A percentile compares a stretch with the other conserved stretches of the same genome.
Evolutionary conservation across 2,113 vertebrate genomes (phyloP).

Genomic region (Paratilapia polleni): DNA sequence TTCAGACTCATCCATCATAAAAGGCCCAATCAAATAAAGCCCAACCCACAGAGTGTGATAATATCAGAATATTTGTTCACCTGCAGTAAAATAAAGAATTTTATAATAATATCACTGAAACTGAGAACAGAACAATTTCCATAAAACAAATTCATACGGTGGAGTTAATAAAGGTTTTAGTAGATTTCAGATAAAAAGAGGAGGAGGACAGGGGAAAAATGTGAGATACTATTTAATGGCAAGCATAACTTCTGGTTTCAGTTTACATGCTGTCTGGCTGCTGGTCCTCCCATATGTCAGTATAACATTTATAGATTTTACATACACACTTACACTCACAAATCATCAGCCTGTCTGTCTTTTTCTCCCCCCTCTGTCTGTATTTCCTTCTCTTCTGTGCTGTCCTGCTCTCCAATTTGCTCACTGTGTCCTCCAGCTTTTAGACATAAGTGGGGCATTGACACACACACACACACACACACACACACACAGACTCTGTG

Average conservation of each 20-base stretch:
- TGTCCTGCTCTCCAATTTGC: background rate
- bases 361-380: background rate
- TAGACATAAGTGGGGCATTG: background rate
- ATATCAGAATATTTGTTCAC: slow-evolving; percentile 49
- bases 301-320: slow-evolving; percentile 54
- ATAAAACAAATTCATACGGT: slow-evolving; percentile 42
- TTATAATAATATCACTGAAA: slow-evolving; percentile 29
- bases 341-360: slow-evolving; percentile 39
- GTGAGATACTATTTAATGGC: slow-evolving; percentile 37
- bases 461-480: slow-evolving; percentile 7
- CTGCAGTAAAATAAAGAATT: slow-evolving; percentile 41
- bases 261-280: slow-evolving; percentile 43
- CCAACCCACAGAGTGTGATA: slow-evolving; percentile 10
- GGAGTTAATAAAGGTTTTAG: slow-evolving; percentile 42
- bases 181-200: slow-evolving; percentile 37
- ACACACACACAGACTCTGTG: slow-evolving; percentile 11
- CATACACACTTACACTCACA: slow-evolving; percentile 46
- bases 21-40: slow-evolving; percentile 49
- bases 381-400: background rate
- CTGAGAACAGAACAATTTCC: slow-evolving; percentile 32
- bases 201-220: background rate
- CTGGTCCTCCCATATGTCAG: slow-evolving; percentile 44
- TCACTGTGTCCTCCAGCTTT: slow-evolving; percentile 16
- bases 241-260: slow-evolving; percentile 52
- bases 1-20: slow-evolving; percentile 58